Evolutionary conservation across 2,797 vertebrate species (phyloP), one percentile per base, ranked within the genome.

Genomic region (Nyctalus aviator): DNA sequence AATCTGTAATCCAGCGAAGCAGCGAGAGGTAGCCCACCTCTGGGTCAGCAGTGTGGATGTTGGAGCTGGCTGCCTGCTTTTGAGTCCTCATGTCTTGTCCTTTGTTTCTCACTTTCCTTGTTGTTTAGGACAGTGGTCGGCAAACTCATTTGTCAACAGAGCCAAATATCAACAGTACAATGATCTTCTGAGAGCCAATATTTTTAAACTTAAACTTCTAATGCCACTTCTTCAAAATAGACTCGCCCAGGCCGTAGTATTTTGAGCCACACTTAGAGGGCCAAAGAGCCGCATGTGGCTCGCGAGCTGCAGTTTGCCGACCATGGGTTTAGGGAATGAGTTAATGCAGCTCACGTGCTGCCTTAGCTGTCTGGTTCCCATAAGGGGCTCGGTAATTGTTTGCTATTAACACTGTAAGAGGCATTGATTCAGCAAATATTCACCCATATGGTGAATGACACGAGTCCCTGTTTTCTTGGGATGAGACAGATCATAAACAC

Each of bases 1-100:
- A 17, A n/a, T 46, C 78, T 12, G 27, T 20, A 48, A 44, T 17
- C 9, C 3, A 5, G 1, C 17, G 10, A 8, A 48, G 6, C 3
- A 25, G 0, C 4, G 5, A 35, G 76, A 18, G 73, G 25, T 5
- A 30, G 71, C 15, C 0, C 12, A 23, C 6, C 0, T 4, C 21
- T 14, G 3, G 27, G 41, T 18, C 37, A 3, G 6, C 30, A 14
- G 46, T 0, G 7, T 8, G 7, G 44, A 1, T 12, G 14, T 21
- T 8, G 41, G 50, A 25, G 50, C 62, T 7, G 23, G 18, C 44
- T 81, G 27, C 84, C 73, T 35, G 44, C 41, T 7, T 50, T 8
- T 21, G 41, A 18, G n/a, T 62, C n/a, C 32, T 25, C 3, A 0
- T 11, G 23, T 8, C 14, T 50, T 53, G 25, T 25, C 20, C 50